Evolutionary conservation across 2,113 vertebrate genomes (phyloP), one percentile per base, ranked within the genome.

Genomic region (Irena cyanogastra): DNA sequence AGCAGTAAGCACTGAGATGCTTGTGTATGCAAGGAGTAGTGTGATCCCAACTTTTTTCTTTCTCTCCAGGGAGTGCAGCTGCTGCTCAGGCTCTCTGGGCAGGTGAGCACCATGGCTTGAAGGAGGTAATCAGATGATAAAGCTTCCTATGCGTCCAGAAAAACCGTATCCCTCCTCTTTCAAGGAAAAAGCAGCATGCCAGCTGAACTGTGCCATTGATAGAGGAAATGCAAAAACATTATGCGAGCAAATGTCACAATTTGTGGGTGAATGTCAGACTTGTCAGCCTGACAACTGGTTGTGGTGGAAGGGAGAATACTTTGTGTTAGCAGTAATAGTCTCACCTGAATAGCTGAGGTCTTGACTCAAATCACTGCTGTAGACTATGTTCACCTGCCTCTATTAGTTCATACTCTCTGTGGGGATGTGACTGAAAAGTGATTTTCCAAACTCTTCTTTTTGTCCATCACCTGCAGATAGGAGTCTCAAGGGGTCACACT

Each of bases 131-230:
- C 61, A 41, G 24, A 22, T 75, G 12, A 6, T 65, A 37, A 57
- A 31, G 23, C 41, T 85, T 49, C 35, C 49, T 66, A 0, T 42
- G 30, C 69, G 89, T 44, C 30, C 65, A 41, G 41, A 90, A 90
- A 27, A 85, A 12, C 22, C 21, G 13, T 45, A 26, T 31, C 9
- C 12, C 1, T 7, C 5, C 12, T 90, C 50, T 80, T 92, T 76
- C 54, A 56, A 69, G 66, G 19, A 50, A 86, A 6, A 72, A 86
- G 16, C 42, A 80, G 45, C 9, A 5, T 31, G 22, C 49, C 54
- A 66, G 69, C 65, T 65, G 74, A 91, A 49, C 44, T 41, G 10
- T 1, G 2, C 31, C 0, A 0, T 30, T 50, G 33, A 42, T 76
- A 50, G 66, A 94, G 59, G 63, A 88, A 59, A 59, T 45, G 39